phyloP scores from a whole-genome alignment of 2,113 vertebrate genomes.

The Irena cyanogastra region DNA sequence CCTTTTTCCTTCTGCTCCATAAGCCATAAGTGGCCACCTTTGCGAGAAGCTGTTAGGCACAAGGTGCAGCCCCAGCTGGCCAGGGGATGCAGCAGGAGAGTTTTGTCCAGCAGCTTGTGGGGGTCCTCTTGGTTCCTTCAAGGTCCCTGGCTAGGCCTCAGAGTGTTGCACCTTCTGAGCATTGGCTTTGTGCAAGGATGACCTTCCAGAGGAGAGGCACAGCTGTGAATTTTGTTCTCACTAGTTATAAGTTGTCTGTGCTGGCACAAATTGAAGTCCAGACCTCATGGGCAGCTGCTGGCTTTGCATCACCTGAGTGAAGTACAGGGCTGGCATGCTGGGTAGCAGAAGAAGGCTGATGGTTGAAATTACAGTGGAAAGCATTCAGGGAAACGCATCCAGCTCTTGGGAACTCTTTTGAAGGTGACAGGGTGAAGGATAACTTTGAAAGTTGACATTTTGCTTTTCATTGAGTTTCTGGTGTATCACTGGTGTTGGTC shows the following conservation, averaged over 20 bases:
- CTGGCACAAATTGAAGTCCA: neutral
- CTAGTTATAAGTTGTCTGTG: neutral
- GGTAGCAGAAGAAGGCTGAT: neutral
- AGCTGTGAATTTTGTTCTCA: neutral
- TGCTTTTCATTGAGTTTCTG: neutral
- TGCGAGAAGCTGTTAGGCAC: neutral
- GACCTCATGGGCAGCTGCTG: rapidly evolving
- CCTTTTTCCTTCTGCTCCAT: neutral
- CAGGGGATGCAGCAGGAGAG: neutral
- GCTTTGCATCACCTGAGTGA: neutral
- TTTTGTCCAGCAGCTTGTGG: neutral
- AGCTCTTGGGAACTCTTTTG: neutral
- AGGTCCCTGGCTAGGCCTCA: neutral
- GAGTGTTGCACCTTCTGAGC: neutral
- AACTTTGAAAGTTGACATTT: neutral
- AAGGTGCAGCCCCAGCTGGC: neutral
- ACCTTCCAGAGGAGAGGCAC: neutral
- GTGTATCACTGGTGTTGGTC: rapidly evolving
- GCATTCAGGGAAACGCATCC: neutral
- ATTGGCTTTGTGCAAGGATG: neutral
- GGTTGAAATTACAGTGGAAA: neutral
- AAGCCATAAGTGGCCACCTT: neutral
- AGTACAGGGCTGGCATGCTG: neutral
- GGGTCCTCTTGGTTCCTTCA: neutral
- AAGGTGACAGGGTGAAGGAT: neutral